Evolutionary conservation across 1,140 invertebrate species (phyloP).

Genomic region (Galleria mellonella): DNA sequence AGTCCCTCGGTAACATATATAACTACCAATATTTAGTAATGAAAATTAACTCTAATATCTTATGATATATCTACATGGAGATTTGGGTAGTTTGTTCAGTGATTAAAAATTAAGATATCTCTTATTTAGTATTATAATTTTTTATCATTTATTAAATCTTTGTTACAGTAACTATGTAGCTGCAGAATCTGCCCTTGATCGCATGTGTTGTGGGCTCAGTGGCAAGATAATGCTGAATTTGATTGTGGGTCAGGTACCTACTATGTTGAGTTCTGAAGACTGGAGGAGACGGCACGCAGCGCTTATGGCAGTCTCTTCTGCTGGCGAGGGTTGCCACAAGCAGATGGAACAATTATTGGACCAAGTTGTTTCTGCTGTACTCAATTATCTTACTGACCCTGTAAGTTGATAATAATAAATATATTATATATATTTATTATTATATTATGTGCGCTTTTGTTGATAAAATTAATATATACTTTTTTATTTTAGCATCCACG

Average conservation of each 20-base stretch:
- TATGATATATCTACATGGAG: too few species aligned
- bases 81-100: too few species aligned
- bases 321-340: conserved; percentile 98
- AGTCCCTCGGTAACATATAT: conserved; percentile 51
- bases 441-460: too few species aligned
- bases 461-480: conserved; percentile 1
- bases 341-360: conserved; percentile 96
- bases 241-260: conserved; percentile 89
- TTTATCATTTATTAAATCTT: not conserved
- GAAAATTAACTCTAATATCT: not conserved
- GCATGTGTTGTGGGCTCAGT: conserved; percentile 95
- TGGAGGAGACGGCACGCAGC: conserved; percentile 95
- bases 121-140: too few species aligned
- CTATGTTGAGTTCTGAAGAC: conserved; percentile 89
- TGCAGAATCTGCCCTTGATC: conserved; percentile 96
- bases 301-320: conserved; percentile 98
- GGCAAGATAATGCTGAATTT: conserved; percentile 96
- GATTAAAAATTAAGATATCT: too few species aligned
- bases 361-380: conserved; percentile 92
- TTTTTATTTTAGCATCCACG: conserved; percentile 84
- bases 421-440: too few species aligned
- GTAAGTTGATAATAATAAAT: conserved; percentile 29
- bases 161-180: conserved; percentile 89
- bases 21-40: not conserved
- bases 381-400: conserved; percentile 91